phyloP scores from a whole-genome alignment of 2,888 invertebrate genomes.

The Anthrax anthrax region DNA sequence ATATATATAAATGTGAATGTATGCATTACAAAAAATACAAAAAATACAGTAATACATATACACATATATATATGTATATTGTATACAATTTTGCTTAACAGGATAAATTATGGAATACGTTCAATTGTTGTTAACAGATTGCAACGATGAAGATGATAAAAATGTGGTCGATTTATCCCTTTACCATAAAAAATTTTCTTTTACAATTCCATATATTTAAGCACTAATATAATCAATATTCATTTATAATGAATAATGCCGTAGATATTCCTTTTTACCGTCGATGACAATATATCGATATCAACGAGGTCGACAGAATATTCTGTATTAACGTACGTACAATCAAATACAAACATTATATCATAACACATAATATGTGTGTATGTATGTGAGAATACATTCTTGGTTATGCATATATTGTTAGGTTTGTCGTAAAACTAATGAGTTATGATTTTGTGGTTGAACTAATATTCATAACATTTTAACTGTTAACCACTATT shows the following conservation, averaged over 20 bases:
- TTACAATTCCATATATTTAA: background rate
- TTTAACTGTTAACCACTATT: background rate
- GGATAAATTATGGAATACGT: background rate
- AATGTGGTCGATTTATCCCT: background rate
- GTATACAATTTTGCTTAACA: too few relatives aligned
- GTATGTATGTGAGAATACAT: too few relatives aligned
- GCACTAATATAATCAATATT: too few relatives aligned
- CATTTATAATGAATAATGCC: too few relatives aligned
- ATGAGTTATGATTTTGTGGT: constrained; percentile 11
- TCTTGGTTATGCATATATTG: too few relatives aligned
- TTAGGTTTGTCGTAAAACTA: constrained; percentile 9
- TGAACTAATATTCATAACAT: background rate
- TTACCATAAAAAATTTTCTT: background rate
- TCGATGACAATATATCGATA: background rate
- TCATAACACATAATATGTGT: too few relatives aligned
- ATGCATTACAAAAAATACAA: too few relatives aligned
- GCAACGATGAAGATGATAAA: background rate
- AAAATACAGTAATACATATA: too few relatives aligned
- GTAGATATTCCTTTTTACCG: background rate
- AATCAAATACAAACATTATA: too few relatives aligned
- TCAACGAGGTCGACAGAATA: background rate
- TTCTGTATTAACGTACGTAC: background rate
- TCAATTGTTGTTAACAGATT: background rate
- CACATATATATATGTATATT: too few relatives aligned
- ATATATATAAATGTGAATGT: too few relatives aligned